Conservation (phyloP, 2,113 vertebrate genomes). For the Eudyptes chrysolophus region DNA sequence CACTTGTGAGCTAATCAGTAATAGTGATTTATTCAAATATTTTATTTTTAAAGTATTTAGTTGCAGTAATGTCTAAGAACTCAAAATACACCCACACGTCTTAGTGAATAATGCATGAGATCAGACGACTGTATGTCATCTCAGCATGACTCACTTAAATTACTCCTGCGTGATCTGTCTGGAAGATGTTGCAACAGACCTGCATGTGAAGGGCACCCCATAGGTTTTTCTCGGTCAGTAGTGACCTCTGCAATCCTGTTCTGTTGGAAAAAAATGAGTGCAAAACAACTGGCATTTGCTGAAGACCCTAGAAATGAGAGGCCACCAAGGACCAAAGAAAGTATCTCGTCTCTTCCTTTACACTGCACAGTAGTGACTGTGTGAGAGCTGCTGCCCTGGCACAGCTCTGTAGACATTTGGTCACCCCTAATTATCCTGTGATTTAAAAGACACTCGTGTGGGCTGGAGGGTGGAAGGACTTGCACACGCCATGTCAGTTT, state of each 20-base stretch:
- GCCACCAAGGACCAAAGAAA: not conserved
- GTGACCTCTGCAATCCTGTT: not conserved
- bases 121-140: not conserved
- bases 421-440: not conserved
- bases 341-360: not conserved
- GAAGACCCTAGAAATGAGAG: not conserved
- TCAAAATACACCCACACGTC: not conserved
- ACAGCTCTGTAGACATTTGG: not conserved
- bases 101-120: not conserved
- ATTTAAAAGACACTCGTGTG: fast-evolving
- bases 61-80: not conserved
- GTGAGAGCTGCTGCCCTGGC: not conserved
- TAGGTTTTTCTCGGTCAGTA: not conserved
- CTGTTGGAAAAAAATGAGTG: not conserved
- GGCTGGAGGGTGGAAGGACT: not conserved
- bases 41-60: not conserved
- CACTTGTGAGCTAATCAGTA: not conserved
- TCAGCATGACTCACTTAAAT: not conserved
- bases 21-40: not conserved
- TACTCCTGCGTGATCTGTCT: not conserved
- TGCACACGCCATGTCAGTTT: not conserved
- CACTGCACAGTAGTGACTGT: not conserved
- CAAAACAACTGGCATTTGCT: not conserved
- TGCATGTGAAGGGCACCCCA: no score
- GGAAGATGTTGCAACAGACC: not conserved